phyloP scores from a whole-genome alignment of 2,113 vertebrate species.

The Catagonus wagneri region DNA sequence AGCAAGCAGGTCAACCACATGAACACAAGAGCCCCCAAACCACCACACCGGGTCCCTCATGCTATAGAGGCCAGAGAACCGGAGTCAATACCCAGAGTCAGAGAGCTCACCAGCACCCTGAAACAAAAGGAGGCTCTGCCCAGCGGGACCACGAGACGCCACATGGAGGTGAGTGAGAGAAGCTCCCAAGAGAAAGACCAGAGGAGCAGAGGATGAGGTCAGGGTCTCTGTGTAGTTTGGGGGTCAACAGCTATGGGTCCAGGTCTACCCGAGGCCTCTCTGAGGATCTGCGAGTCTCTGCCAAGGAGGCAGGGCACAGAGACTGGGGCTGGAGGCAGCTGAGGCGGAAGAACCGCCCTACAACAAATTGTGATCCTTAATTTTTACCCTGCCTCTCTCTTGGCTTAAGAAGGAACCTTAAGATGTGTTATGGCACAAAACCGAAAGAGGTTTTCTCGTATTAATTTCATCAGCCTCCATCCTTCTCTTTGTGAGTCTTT shows the following conservation, averaged over 20 bases:
- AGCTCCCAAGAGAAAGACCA: background rate
- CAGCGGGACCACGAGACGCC: rapidly evolving
- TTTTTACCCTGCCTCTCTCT: background rate
- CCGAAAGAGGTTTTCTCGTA: no score
- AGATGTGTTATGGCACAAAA: no score
- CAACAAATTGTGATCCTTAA: no score
- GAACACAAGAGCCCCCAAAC: no score
- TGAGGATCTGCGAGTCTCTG: background rate
- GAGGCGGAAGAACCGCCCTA: background rate
- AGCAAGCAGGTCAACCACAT: background rate
- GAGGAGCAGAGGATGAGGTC: background rate
- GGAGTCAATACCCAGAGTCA: background rate
- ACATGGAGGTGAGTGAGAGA: rapidly evolving
- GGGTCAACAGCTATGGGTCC: no score
- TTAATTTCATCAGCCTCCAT: no score
- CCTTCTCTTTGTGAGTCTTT: no score
- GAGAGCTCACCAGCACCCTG: background rate
- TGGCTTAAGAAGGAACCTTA: background rate
- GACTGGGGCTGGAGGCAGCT: background rate
- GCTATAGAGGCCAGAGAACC: background rate
- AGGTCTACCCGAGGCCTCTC: background rate
- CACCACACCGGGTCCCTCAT: background rate
- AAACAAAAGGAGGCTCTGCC: background rate
- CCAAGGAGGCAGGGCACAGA: background rate
- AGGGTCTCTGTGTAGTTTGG: background rate